Percentiles rank a stretch among this genome's conserved stretches.
Conservation (phyloP, 2,888 invertebrate species). For the Imbricaverruca yamaguchii region DNA sequence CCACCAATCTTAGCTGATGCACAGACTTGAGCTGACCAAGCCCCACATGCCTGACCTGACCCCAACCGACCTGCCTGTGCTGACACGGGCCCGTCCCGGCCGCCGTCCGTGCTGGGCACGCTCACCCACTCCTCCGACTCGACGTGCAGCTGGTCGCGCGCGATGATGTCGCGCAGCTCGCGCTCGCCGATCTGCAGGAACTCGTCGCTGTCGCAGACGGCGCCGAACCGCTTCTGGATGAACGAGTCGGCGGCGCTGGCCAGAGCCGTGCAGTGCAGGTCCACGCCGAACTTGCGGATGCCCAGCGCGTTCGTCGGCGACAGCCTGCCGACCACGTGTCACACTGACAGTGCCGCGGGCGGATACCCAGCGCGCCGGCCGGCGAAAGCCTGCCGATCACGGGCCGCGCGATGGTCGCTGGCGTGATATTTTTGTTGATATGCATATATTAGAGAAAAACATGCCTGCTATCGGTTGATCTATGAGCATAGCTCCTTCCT, state of each 20-base stretch:
- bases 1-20: too few relatives aligned
- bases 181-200: conserved; percentile 55
- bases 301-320: conserved; percentile 73
- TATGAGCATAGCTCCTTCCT: too few relatives aligned
- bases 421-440: too few relatives aligned
- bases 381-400: conserved; percentile 56
- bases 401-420: too few relatives aligned
- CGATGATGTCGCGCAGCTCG: conserved; percentile 61
- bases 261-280: conserved; percentile 60
- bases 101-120: background rate
- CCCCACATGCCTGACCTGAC: too few relatives aligned
- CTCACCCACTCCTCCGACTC: conserved; percentile 60
- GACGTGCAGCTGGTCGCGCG: conserved; percentile 68
- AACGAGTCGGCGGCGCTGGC: conserved; percentile 69
- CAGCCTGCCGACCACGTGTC: conserved; percentile 47
- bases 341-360: conserved; percentile 36
- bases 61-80: too few relatives aligned
- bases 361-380: conserved; percentile 69
- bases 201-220: conserved; percentile 67
- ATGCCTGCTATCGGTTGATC: too few relatives aligned
- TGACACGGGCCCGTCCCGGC: too few relatives aligned
- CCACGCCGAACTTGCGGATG: conserved; percentile 69
- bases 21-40: too few relatives aligned
- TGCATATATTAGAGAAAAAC: too few relatives aligned
- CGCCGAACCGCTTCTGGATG: conserved; percentile 68